Conservation (phyloP, 2,888 invertebrate genomes). For the Encarsia formosa region DNA sequence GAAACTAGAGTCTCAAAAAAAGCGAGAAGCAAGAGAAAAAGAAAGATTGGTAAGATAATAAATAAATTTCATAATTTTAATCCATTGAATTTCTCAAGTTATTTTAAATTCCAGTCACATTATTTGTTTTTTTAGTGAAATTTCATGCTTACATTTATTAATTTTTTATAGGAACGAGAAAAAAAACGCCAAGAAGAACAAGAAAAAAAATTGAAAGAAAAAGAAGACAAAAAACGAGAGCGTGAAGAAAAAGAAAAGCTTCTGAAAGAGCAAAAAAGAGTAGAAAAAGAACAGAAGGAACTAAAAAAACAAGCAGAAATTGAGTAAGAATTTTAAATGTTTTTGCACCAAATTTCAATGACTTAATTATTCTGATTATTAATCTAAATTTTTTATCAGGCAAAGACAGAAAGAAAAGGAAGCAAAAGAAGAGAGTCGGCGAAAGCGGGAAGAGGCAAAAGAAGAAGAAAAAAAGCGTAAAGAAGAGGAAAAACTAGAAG, state of each 20-base stretch:
- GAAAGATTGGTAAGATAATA: constrained; percentile 53
- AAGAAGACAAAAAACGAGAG: constrained; percentile 41
- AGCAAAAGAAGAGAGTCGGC: constrained; percentile 56
- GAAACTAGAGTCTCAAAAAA: constrained; percentile 58
- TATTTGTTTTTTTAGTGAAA: background rate
- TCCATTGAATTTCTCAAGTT: constrained; percentile 1
- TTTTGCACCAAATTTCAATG: too few relatives aligned
- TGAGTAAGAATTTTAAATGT: constrained; percentile 44
- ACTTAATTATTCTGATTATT: constrained; percentile 8
- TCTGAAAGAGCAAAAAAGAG: constrained; percentile 53
- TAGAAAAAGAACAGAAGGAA: constrained; percentile 50
- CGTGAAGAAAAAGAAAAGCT: constrained; percentile 49
- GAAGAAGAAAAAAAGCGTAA: constrained; percentile 57
- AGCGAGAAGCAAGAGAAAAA: constrained; percentile 56
- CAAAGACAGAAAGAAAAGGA: constrained; percentile 51
- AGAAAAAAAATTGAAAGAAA: constrained; percentile 34
- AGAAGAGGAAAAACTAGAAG: constrained; percentile 65
- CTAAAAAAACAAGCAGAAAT: constrained; percentile 45
- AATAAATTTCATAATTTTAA: constrained; percentile 32
- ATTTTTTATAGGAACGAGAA: constrained; percentile 53
- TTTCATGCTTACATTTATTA: background rate
- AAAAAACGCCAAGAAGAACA: constrained; percentile 53
- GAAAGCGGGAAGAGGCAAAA: constrained; percentile 53
- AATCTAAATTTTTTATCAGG: constrained; percentile 16
- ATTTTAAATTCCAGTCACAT: constrained; percentile 2